Base-by-base conservation (phyloP, 1,140 invertebrate genomes). In the Sycophila sp. region DNA sequence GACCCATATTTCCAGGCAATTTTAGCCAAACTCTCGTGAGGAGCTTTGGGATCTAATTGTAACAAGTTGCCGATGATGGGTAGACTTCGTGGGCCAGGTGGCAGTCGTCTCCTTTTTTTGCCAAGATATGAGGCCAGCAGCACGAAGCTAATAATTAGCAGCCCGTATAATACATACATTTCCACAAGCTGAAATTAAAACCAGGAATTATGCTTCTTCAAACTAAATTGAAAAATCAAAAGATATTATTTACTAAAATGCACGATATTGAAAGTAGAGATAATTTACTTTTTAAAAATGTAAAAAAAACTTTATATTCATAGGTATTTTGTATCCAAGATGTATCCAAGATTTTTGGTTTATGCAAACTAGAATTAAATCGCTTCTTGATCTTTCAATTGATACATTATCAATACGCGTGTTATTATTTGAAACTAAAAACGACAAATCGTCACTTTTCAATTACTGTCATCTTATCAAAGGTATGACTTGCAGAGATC, bases 21-120 rank as follows among this genome's bases (percentile, higher is more conserved):
- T 15, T 88, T 77, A 0, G 90, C 90, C 1, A 97, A 80, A 2
- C 91, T 92, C 40, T 89, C 75, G 78, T 96, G 91, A 0, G 94
- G 94, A 4, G 89, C 84, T 19, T 83, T 74, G 0, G 87, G 78
- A 76, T 94, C 87, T 4, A 97, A 75, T 78, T 90, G 93, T 0
- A 92, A 91, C 26, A 96, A 79, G 76, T 92, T 95, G 0, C 95
- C 95, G 0, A 96, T 49, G 3, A 95, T 74, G 0, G 94, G 94
- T 15, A 95, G 62, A 1, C 92, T 90, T 84, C 87, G 88, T 0
- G 95, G 94, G 1, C 94, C 94, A 0, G 94, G 94, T 0, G 94
- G 93, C 11, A 89, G 74, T 10, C 70, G 72, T 70, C 47, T 76
- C 38, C 55, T 77, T 0, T 45, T 71, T 34, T 42, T 65, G 22